A percentile compares a stretch with the other conserved stretches of the same genome.
These are phyloP conservation scores for Myanophis thanlyinensis DNA, from an alignment of 2,113 vertebrate species.

Conservation along the genomic window DNA sequence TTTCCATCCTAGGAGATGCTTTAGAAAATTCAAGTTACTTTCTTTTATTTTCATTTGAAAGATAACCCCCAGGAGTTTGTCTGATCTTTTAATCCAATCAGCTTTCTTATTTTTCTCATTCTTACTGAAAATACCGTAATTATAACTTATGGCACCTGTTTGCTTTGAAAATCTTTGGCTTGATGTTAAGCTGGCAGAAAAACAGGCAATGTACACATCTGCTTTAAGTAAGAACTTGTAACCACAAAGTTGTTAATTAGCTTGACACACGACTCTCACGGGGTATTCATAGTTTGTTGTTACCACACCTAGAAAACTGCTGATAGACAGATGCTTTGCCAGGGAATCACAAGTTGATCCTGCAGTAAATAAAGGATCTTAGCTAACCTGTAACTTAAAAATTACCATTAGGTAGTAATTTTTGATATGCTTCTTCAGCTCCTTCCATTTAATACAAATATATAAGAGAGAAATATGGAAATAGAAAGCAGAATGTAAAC, in stretches of 20 bases:
- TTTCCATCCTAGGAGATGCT: background rate
- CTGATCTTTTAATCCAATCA: constrained; percentile 61
- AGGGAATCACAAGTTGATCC: constrained; percentile 45
- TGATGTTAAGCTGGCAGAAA: constrained; percentile 61
- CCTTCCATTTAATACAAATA: constrained; percentile 40
- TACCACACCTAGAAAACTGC: constrained; percentile 45
- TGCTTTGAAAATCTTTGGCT: constrained; percentile 62
- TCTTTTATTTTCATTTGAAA: constrained; percentile 31
- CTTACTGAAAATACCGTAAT: constrained; percentile 52
- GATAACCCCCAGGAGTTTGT: constrained; percentile 42
- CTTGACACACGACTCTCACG: constrained; percentile 65
- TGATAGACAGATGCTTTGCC: constrained; percentile 37
- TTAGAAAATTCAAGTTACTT: constrained; percentile 4
- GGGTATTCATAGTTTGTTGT: constrained; percentile 43
- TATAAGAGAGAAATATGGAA: constrained; percentile 18
- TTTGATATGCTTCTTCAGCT: constrained; percentile 48
- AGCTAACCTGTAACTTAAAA: constrained; percentile 22
- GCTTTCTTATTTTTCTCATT: constrained; percentile 49
- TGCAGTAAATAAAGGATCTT: constrained; percentile 50
- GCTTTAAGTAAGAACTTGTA: constrained; percentile 57
- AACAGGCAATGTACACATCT: constrained; percentile 65
- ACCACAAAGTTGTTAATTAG: constrained; percentile 67
- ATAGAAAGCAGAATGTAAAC: constrained; percentile 10
- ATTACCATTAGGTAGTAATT: constrained; percentile 39
- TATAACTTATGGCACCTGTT: constrained; percentile 67